A percentile compares a stretch with the other conserved stretches of the same genome.
Conservation (phyloP, 2,797 vertebrate species). For the Oreonectes daqikongensis region DNA sequence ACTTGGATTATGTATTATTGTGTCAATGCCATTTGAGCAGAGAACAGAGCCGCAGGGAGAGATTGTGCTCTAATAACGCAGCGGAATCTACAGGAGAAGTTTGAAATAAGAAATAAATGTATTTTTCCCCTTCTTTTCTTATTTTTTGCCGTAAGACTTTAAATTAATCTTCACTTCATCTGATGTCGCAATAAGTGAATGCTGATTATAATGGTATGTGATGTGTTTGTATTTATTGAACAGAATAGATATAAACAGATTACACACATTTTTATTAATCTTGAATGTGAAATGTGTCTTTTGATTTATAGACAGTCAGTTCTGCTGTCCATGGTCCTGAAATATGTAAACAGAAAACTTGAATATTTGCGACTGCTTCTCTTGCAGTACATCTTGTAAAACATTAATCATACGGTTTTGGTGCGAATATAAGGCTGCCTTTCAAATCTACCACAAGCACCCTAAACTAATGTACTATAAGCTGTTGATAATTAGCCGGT, state of each 20-base stretch:
- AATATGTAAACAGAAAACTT: constrained; percentile 8
- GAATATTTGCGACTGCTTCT: background rate
- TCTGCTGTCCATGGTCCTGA: constrained; percentile 64
- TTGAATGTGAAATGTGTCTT: background rate
- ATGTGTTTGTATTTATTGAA: background rate
- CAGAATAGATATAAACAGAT: background rate
- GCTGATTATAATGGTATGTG: background rate
- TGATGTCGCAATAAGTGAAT: background rate
- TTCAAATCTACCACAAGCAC: constrained; percentile 41
- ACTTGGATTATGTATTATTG: constrained; percentile 63
- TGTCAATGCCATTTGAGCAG: constrained; percentile 57
- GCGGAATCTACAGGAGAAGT: background rate
- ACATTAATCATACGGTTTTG: constrained; percentile 30
- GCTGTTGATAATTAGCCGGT: constrained; percentile 45
- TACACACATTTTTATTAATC: background rate
- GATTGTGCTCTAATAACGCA: background rate
- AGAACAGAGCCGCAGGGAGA: constrained; percentile 9
- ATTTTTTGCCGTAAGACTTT: background rate
- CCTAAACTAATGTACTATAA: constrained; percentile 36
- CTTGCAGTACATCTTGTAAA: background rate
- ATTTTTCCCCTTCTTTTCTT: background rate
- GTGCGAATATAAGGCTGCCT: constrained; percentile 3
- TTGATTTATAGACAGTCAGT: background rate
- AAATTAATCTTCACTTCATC: background rate
- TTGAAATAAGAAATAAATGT: background rate